Evolutionary conservation across 1,140 invertebrate genomes (phyloP).

Genomic region (Ganaspis sp.): DNA sequence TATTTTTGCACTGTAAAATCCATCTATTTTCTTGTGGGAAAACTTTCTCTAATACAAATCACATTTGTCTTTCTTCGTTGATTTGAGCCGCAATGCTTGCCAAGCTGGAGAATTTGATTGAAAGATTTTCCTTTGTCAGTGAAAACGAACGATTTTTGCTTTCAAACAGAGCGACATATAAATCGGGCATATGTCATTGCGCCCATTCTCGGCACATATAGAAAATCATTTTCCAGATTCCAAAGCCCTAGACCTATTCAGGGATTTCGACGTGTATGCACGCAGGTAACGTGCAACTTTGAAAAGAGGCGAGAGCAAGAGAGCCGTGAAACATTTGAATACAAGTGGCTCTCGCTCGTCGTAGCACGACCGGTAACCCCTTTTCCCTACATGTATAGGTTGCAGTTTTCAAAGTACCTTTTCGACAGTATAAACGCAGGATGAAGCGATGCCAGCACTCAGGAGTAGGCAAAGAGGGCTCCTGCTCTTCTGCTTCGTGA

Average conservation of each 20-base stretch:
- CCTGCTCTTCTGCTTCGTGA: constrained; percentile 17
- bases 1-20: no score
- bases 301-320: not conserved
- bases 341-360: not conserved
- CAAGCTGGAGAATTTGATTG: not conserved
- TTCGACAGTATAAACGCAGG: not conserved
- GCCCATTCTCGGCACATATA: not conserved
- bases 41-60: no score
- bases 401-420: not conserved
- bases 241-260: constrained; percentile 1
- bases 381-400: not conserved
- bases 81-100: no score
- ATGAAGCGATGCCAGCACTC: not conserved
- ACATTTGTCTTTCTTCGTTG: no score
- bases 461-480: not conserved
- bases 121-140: not conserved
- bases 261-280: not conserved
- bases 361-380: not conserved
- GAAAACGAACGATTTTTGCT: constrained; percentile 3
- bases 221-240: constrained; percentile 6
- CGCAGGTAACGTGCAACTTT: not conserved
- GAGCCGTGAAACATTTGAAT: constrained; percentile 14
- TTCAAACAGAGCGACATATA: not conserved
- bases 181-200: constrained; percentile 2
- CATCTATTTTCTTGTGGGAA: no score